A percentile compares a stretch with the other conserved stretches of the same genome.
Evolutionary conservation across 2,797 vertebrate species (phyloP).

Genomic region (Kryptopterus vitreolus): DNA sequence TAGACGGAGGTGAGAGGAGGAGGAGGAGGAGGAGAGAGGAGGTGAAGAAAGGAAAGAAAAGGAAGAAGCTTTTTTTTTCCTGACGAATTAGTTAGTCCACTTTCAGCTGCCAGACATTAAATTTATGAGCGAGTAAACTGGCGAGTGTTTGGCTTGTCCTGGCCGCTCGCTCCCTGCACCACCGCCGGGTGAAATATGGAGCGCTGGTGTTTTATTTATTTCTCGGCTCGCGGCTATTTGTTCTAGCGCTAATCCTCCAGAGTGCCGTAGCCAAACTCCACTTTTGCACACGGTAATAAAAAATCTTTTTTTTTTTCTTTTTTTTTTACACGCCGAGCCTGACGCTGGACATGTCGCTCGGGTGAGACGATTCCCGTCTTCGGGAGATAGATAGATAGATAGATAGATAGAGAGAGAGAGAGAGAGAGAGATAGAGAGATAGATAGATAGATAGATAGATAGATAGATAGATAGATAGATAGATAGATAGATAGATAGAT

Average conservation of each 20-base stretch:
- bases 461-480: too few relatives aligned
- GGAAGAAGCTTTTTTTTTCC: constrained; percentile 44
- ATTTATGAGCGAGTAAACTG: constrained; percentile 80
- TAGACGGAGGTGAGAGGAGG: neutral
- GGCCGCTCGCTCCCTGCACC: constrained; percentile 70
- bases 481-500: too few relatives aligned
- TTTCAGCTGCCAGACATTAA: constrained; percentile 77
- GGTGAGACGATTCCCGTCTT: constrained; percentile 65
- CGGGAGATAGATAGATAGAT: too few relatives aligned
- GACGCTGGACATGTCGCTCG: constrained; percentile 76
- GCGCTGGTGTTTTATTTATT: constrained; percentile 72
- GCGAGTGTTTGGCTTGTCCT: constrained; percentile 78
- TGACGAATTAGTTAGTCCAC: constrained; percentile 81
- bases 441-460: too few relatives aligned
- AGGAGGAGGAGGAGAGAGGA: neutral
- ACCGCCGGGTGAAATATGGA: constrained; percentile 75
- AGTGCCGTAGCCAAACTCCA: constrained; percentile 76
- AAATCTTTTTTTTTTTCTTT: constrained; percentile 84
- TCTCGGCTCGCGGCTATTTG: constrained; percentile 71
- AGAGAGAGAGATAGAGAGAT: too few relatives aligned
- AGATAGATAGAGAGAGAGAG: too few relatives aligned
- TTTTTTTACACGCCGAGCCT: constrained; percentile 76
- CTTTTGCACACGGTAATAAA: constrained; percentile 82
- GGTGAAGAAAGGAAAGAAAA: constrained; percentile 2
- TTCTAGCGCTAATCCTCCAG: constrained; percentile 72